These are phyloP conservation scores for Polymixis flavicincta DNA, from an alignment of 2,888 invertebrate genomes.

Conservation along the genomic window DNA sequence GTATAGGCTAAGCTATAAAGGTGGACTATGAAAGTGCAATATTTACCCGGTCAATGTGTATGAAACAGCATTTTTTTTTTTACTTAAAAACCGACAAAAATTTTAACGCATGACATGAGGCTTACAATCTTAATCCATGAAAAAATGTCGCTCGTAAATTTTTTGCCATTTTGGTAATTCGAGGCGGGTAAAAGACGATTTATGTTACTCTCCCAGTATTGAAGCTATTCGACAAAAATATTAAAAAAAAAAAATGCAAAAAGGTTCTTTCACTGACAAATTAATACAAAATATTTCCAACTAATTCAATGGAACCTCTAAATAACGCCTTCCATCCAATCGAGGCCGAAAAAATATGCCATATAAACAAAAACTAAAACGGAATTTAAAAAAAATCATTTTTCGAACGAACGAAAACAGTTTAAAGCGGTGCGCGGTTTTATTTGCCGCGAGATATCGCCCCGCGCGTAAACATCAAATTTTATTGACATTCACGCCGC, in stretches of 20 bases:
- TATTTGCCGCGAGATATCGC: conserved; percentile 81
- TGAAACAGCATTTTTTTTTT: too few species aligned
- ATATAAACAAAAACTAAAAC: conserved; percentile 54
- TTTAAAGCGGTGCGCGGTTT: conserved; percentile 77
- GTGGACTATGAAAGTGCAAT: too few species aligned
- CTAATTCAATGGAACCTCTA: conserved; percentile 50
- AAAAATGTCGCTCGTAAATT: too few species aligned
- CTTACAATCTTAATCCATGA: too few species aligned
- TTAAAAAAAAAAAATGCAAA: background rate
- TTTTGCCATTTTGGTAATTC: too few species aligned
- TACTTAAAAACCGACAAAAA: too few species aligned
- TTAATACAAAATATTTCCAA: conserved; percentile 7
- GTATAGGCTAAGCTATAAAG: background rate
- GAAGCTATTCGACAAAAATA: background rate
- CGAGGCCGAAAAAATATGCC: conserved; percentile 41
- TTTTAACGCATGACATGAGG: too few species aligned
- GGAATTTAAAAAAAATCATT: conserved; percentile 71
- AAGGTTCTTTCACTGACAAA: conserved; percentile 2
- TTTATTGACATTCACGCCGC: conserved; percentile 84
- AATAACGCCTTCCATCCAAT: conserved; percentile 49
- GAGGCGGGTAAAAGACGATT: background rate
- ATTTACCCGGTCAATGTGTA: too few species aligned
- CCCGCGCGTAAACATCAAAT: conserved; percentile 84
- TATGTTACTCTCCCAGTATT: background rate
- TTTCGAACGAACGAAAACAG: conserved; percentile 74